phyloP scores from a whole-genome alignment of 2,888 invertebrate genomes.

The Hypomecis punctinalis region DNA sequence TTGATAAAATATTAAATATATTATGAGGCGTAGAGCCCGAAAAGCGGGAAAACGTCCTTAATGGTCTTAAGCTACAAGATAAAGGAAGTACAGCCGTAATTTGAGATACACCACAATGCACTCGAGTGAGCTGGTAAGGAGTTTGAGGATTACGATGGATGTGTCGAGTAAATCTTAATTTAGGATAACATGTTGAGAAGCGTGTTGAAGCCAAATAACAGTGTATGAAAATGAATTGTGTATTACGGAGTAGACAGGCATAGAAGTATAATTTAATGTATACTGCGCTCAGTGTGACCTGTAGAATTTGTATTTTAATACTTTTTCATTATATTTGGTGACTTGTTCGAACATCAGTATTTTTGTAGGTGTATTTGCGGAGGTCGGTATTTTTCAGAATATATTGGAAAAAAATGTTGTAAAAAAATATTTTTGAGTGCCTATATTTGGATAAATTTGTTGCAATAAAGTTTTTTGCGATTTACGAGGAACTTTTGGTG shows the following conservation, averaged over 20 bases:
- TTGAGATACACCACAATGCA: slow-evolving; percentile 58
- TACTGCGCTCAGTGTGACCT: too few species aligned
- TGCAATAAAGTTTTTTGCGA: too few species aligned
- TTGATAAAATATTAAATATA: too few species aligned
- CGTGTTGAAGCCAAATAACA: slow-evolving; percentile 16
- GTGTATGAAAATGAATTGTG: slow-evolving; percentile 3
- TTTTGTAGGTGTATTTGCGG: too few species aligned
- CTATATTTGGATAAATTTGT: too few species aligned
- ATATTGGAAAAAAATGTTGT: too few species aligned
- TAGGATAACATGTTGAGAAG: slow-evolving; percentile 24
- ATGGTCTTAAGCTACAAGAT: slow-evolving; percentile 37
- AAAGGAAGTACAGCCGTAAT: slow-evolving; percentile 51
- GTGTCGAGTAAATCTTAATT: slow-evolving; percentile 35
- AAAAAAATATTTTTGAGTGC: too few species aligned
- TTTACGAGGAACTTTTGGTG: too few species aligned
- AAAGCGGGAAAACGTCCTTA: not conserved
- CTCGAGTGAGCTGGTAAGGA: slow-evolving; percentile 40
- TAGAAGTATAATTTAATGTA: not conserved
- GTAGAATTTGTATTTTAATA: too few species aligned
- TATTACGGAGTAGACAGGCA: not conserved
- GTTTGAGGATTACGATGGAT: slow-evolving; percentile 43
- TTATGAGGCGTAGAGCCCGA: not conserved
- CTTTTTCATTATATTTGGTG: too few species aligned
- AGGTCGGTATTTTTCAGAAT: too few species aligned
- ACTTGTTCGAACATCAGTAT: too few species aligned